Conservation (phyloP, 2,888 invertebrate species). For the Panopea generosa region DNA sequence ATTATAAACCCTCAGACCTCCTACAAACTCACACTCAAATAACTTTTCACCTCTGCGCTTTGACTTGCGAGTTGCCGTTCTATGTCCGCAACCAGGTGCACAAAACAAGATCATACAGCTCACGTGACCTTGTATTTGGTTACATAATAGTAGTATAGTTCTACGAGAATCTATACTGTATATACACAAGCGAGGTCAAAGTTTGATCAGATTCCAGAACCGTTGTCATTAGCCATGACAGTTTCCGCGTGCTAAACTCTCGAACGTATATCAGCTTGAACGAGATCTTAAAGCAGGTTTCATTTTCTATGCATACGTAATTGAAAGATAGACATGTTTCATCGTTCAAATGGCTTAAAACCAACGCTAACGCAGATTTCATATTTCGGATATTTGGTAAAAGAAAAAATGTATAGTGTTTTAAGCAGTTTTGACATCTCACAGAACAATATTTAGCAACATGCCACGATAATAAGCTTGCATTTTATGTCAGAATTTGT, state of each 20-base stretch:
- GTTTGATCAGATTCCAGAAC: slow-evolving; percentile 12
- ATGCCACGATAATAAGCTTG: too few species aligned
- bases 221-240: slow-evolving; percentile 36
- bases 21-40: slow-evolving; percentile 15
- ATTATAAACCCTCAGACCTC: slow-evolving; percentile 16
- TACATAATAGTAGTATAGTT: slow-evolving; percentile 19
- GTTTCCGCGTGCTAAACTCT: slow-evolving; percentile 54
- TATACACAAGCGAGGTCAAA: too few species aligned
- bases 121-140: slow-evolving; percentile 1
- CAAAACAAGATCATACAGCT: too few species aligned
- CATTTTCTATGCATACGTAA: neutral
- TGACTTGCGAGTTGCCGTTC: slow-evolving; percentile 3
- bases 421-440: too few species aligned
- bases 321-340: neutral
- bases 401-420: too few species aligned
- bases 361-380: too few species aligned
- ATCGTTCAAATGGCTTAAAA: too few species aligned
- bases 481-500: too few species aligned
- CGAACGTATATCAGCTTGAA: slow-evolving; percentile 41
- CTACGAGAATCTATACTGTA: too few species aligned
- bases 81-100: slow-evolving; percentile 1
- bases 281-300: slow-evolving; percentile 8
- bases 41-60: slow-evolving; percentile 30
- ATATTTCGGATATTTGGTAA: too few species aligned
- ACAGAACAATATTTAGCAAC: too few species aligned